Evolutionary conservation across 1,140 invertebrate species (phyloP).

Genomic region (Rhopalosiphum padi): DNA sequence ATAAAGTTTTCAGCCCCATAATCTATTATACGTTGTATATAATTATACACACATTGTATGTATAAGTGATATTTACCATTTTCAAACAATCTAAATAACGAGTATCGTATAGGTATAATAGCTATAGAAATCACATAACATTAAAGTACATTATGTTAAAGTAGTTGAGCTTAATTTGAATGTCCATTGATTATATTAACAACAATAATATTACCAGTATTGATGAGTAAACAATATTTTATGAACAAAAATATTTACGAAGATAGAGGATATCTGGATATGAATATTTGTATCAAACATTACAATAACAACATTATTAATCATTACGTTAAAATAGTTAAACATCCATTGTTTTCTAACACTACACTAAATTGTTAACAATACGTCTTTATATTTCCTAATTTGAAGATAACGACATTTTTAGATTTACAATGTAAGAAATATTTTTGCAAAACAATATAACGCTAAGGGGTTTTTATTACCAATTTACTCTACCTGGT

Average conservation of each 20-base stretch:
- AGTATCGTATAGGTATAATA: background rate
- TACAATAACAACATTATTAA: background rate
- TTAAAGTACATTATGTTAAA: background rate
- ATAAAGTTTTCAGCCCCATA: background rate
- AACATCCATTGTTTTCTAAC: background rate
- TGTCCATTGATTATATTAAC: background rate
- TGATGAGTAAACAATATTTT: background rate
- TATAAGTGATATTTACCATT: background rate
- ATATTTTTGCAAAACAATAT: conserved; percentile 7
- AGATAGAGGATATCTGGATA: background rate
- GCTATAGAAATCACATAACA: background rate
- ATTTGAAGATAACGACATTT: background rate
- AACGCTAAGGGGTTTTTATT: background rate
- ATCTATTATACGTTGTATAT: background rate
- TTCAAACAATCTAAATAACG: background rate
- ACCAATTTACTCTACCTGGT: background rate
- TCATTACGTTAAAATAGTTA: background rate
- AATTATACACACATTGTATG: no score
- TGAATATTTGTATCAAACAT: background rate
- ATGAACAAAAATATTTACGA: conserved; percentile 9
- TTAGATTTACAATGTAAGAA: background rate
- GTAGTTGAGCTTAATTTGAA: background rate
- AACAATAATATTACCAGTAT: background rate
- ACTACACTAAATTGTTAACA: background rate
- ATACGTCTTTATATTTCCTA: background rate